Conservation (phyloP, 2,113 vertebrate genomes). For the Dinomys branickii region DNA sequence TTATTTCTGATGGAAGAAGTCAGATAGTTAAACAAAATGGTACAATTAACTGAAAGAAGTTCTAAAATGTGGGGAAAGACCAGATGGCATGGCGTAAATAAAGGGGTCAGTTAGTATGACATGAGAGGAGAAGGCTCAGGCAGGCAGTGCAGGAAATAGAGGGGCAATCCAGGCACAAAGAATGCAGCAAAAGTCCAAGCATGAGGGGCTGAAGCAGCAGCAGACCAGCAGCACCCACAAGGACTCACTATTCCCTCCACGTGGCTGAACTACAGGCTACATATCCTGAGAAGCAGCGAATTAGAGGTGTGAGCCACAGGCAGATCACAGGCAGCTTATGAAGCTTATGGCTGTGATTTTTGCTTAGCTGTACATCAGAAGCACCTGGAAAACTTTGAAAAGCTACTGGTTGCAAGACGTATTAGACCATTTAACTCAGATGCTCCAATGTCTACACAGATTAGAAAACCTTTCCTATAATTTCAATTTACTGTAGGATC, state of each 20-base stretch:
- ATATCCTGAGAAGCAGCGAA: neutral
- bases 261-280: neutral
- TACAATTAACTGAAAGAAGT: neutral
- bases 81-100: neutral
- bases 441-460: neutral
- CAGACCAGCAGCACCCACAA: neutral
- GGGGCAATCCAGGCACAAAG: neutral
- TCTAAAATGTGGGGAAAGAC: neutral
- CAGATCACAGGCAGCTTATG: neutral
- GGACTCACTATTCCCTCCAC: neutral
- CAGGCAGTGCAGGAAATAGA: neutral
- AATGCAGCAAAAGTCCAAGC: neutral
- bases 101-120: neutral
- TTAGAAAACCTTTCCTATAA: neutral
- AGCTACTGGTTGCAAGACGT: neutral
- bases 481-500: neutral
- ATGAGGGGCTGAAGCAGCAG: neutral
- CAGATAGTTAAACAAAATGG: neutral
- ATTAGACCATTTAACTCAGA: neutral
- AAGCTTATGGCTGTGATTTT: neutral
- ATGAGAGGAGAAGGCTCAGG: neutral
- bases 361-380: neutral
- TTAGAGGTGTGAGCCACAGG: neutral
- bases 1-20: neutral
- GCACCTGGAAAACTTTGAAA: neutral